Base-by-base conservation (phyloP, 2,113 vertebrate species). In the Alouatta palliata region DNA sequence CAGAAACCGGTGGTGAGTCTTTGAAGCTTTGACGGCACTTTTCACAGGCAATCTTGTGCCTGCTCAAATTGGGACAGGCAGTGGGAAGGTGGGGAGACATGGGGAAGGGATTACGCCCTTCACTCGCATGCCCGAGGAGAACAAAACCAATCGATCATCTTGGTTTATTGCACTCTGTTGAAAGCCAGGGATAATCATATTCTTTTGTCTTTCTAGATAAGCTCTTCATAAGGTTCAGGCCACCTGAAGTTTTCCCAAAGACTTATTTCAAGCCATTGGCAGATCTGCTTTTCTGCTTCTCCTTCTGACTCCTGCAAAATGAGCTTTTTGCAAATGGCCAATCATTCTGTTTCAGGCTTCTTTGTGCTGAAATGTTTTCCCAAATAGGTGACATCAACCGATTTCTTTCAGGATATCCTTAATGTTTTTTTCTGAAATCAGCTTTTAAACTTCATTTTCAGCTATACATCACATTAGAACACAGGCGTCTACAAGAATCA, bases 341-440 rank as follows among this genome's bases (percentile, higher is more conserved):
- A 91, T 58, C 93, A 87, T 92, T 98, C 89, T 35, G 14, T 95
- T 96, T 96, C 58, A 71, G 95, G 81, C 35, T 88, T 54, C 47
- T 97, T 95, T 96, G 14, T 94, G 47, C 73, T 95, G 77, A 97
- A 98, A 96, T 95, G 90, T 97, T 98, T 97, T 97, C 82, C 96
- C 96, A 97, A 96, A 49, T 92, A 98, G 91, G 98, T 98, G 76
- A 98, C 97, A 98, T 98, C 96, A 97, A 98, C 56, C 52, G 96
- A 97, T 98, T 98, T 93, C 96, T 98, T 98, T 98, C 87, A 93
- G 79, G 23, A 70, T 87, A 96, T 23, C n/a, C 61, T 96, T 97
- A 97, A 95, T 27, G 96, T 86, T 97, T 88, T 87, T 61, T 96
- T 98, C 83, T 89, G 97, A 90, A 96, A 98, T 91, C 54, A 70